Percentiles rank a stretch among this genome's conserved stretches.
These are phyloP conservation scores for Scaptomyza reducta DNA, from an alignment of 2,888 invertebrate species.

Conservation along the genomic window DNA sequence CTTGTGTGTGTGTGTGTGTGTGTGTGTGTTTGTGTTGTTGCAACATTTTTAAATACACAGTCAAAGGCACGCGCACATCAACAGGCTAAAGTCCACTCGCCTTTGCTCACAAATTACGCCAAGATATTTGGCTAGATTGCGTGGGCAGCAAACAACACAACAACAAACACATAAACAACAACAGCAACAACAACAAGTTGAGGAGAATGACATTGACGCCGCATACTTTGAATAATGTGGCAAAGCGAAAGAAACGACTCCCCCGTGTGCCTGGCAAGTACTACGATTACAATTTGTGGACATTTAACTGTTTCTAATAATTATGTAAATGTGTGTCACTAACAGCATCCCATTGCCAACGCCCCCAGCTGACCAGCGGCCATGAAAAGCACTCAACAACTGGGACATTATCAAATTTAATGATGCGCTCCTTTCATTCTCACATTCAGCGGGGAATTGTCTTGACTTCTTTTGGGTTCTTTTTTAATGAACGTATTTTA, in stretches of 20 bases:
- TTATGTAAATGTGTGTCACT: constrained; percentile 76
- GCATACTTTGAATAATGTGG: constrained; percentile 63
- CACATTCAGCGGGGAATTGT: constrained; percentile 38
- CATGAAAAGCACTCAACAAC: constrained; percentile 57
- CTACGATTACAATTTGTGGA: constrained; percentile 73
- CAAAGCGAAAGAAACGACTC: constrained; percentile 59
- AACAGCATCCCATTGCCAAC: constrained; percentile 14
- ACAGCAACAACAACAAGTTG: constrained; percentile 8
- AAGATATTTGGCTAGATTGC: constrained; percentile 70
- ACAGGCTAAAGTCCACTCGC: constrained; percentile 44
- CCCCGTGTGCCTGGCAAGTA: constrained; percentile 57
- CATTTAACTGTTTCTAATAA: constrained; percentile 79
- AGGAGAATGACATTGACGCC: constrained; percentile 33
- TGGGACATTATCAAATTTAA: constrained; percentile 66
- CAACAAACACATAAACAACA: constrained; percentile 17
- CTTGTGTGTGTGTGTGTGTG: constrained; percentile 43
- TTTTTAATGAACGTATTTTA: constrained; percentile 15
- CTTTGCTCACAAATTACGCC: constrained; percentile 53
- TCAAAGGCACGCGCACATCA: constrained; percentile 67
- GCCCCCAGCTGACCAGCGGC: neutral
- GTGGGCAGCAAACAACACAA: constrained; percentile 48
- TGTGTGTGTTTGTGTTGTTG: constrained; percentile 23
- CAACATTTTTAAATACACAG: constrained; percentile 68
- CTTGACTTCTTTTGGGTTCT: neutral
- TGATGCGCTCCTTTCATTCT: constrained; percentile 46